Evolutionary conservation across 1,140 invertebrate genomes (phyloP).

Genomic region (Chionoecetes opilio): DNA sequence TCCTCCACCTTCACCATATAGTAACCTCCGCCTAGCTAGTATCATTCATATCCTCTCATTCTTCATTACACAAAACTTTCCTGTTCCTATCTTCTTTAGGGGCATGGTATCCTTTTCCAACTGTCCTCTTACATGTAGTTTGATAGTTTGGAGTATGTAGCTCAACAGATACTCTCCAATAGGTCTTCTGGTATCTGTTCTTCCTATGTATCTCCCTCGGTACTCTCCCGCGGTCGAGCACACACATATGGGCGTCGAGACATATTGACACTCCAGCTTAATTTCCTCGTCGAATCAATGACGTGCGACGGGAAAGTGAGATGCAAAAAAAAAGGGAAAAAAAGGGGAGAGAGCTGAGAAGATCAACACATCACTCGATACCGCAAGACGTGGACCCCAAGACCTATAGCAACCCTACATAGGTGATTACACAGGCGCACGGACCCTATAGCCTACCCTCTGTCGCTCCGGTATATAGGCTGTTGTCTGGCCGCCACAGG

Average conservation of each 20-base stretch:
- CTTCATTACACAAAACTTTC: too few relatives aligned
- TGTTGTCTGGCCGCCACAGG: not conserved
- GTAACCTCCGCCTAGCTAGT: too few relatives aligned
- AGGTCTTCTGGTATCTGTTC: too few relatives aligned
- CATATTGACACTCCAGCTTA: conserved; percentile 2
- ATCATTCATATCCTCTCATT: too few relatives aligned
- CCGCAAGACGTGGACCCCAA: not conserved
- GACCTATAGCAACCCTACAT: not conserved
- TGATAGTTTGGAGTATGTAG: too few relatives aligned
- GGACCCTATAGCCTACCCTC: not conserved
- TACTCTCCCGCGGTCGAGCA: not conserved
- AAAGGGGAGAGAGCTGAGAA: too few relatives aligned
- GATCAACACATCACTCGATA: not conserved
- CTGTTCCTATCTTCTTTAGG: too few relatives aligned
- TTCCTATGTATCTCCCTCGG: too few relatives aligned
- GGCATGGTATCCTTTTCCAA: too few relatives aligned
- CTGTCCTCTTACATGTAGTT: too few relatives aligned
- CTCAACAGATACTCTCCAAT: too few relatives aligned
- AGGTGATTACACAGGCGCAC: not conserved
- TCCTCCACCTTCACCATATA: not conserved
- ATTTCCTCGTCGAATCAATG: conserved; percentile 19
- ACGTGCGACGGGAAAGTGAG: conserved; percentile 15
- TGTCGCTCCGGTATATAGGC: not conserved
- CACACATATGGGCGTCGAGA: not conserved
- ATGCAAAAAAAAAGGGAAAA: conserved; percentile 2